Conservation (phyloP, 2,797 vertebrate genomes). For the Liasis olivaceus region DNA sequence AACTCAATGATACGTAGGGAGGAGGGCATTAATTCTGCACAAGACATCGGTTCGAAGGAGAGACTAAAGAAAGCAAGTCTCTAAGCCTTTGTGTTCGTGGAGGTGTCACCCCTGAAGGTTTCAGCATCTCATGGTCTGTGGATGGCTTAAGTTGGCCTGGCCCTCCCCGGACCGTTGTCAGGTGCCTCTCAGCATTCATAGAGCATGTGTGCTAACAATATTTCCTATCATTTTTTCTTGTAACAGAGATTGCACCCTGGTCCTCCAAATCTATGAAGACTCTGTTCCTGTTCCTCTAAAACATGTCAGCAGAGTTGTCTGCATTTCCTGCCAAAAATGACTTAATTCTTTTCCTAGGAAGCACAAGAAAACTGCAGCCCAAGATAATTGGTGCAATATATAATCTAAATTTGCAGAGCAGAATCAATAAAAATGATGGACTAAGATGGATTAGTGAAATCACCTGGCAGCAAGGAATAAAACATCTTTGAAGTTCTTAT, state of each 20-base stretch:
- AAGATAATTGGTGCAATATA: background rate
- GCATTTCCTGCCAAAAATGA: background rate
- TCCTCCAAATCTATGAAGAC: background rate
- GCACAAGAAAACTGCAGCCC: background rate
- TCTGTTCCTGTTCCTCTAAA: background rate
- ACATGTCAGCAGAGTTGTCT: background rate
- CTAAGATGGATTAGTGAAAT: background rate
- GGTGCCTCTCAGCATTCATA: background rate
- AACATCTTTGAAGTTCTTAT: background rate
- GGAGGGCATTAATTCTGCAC: background rate
- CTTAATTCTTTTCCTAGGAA: background rate
- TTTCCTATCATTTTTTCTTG: background rate
- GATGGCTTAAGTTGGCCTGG: background rate
- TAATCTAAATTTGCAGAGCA: background rate
- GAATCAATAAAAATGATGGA: background rate
- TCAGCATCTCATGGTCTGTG: background rate
- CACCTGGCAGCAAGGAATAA: background rate
- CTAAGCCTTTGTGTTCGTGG: background rate
- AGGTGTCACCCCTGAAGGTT: background rate
- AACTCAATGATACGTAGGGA: background rate
- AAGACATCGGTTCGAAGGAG: background rate
- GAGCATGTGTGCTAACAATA: background rate
- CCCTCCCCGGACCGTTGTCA: background rate
- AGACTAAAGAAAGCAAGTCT: background rate
- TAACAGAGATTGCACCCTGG: background rate